Conservation (phyloP, 2,797 vertebrate species). For the Oreonectes daqikongensis region DNA sequence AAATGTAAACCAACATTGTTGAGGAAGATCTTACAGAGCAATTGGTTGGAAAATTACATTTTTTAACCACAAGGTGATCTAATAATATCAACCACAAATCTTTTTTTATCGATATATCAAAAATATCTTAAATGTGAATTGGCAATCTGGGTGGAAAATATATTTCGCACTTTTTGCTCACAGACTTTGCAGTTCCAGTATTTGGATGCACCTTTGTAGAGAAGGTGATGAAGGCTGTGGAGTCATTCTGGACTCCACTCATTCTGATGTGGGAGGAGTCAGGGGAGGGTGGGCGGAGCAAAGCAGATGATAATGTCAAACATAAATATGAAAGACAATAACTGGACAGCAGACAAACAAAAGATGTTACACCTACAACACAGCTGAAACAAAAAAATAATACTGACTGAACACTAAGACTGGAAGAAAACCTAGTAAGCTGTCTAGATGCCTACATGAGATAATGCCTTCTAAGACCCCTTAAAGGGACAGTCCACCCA, state of each 20-base stretch:
- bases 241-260: slow-evolving; percentile 70
- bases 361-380: slow-evolving; percentile 53
- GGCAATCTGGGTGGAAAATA: background rate
- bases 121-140: too few species aligned
- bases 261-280: slow-evolving; percentile 62
- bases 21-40: too few species aligned
- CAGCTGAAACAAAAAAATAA: slow-evolving; percentile 48
- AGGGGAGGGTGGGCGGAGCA: slow-evolving; percentile 61
- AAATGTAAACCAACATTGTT: too few species aligned
- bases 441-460: background rate
- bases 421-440: background rate
- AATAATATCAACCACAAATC: background rate
- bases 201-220: slow-evolving; percentile 39
- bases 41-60: too few species aligned
- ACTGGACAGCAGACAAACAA: slow-evolving; percentile 39
- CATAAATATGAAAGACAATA: slow-evolving; percentile 32
- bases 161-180: slow-evolving; percentile 21
- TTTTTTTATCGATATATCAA: too few species aligned
- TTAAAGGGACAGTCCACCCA: too few species aligned
- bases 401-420: background rate
- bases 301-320: slow-evolving; percentile 58
- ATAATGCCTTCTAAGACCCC: too few species aligned
- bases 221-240: slow-evolving; percentile 52
- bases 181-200: slow-evolving; percentile 63
- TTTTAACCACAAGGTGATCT: background rate